Evolutionary conservation across 2,797 vertebrate species (phyloP).

Genomic region (Brachyalestes nurse): DNA sequence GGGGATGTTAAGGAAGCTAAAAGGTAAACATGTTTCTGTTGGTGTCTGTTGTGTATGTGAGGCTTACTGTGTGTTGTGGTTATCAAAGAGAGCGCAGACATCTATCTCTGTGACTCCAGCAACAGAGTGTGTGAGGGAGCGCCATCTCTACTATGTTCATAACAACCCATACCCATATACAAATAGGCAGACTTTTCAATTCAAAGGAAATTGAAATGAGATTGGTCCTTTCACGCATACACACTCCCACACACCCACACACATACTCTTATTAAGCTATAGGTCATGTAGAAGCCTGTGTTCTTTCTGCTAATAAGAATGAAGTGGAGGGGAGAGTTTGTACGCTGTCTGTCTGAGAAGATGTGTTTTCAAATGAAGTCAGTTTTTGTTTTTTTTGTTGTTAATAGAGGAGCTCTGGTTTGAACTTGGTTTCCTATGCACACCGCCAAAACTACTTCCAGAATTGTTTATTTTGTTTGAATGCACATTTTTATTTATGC

Average conservation of each 20-base stretch:
- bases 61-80: conserved; percentile 27
- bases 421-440: background rate
- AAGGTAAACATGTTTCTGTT: background rate
- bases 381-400: background rate
- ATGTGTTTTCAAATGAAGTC: background rate
- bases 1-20: background rate
- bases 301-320: conserved; percentile 36
- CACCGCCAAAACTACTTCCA: background rate
- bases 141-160: conserved; percentile 4
- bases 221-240: conserved; percentile 25
- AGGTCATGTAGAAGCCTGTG: conserved; percentile 17
- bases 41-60: background rate
- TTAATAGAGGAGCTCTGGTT: background rate
- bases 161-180: conserved; percentile 16
- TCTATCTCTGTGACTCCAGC: conserved; percentile 26
- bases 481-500: background rate
- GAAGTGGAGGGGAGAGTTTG: conserved; percentile 16
- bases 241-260: conserved; percentile 33
- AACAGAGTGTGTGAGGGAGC: conserved; percentile 4
- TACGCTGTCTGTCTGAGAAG: background rate
- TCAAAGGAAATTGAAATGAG: conserved; percentile 39
- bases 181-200: conserved; percentile 21
- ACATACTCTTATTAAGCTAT: conserved; percentile 39
- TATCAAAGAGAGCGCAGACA: conserved; percentile 37
- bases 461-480: background rate